Evolutionary conservation across 2,888 invertebrate genomes (phyloP), one percentile per base, ranked within the genome.

Genomic region (Thymelicus lineola): DNA sequence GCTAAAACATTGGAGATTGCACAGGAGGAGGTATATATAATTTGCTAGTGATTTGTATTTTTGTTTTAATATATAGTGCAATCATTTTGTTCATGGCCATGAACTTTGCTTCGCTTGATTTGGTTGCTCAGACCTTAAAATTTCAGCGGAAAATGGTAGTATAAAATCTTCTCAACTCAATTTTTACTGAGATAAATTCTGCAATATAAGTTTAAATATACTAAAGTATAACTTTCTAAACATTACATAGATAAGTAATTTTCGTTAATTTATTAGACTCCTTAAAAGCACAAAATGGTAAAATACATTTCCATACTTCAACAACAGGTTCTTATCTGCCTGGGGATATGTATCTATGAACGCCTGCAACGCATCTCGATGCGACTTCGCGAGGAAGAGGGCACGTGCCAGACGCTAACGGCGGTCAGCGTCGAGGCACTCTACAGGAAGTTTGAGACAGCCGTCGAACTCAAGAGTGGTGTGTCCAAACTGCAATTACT

Each of bases 1-100:
- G 98, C 98, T 7, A 98, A 98, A 91, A 98, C 98, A n/a, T 91
- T 99, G 79, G 98, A 98, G 94, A 98, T 98, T 75, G 98, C 98
- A 78, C 98, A 99, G 90, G 98, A 98, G 90, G 98, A 99, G 93
- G 93, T 89, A 72, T 46, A 53, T 12, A 20, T 9, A 35, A n/a
- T 48, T 48, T 58, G 10, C 42, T 12, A 42, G 12, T 42, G 9
- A 42, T 42, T 42, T 42, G 9, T 42, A 12, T 42, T 42, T 42
- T 2, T 10, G 1, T 42, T 1, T 42, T 42, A 42, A 9, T 12
- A 42, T 10, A 42, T 42, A 12, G 42, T 42, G 4, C 10, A 38
- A 38, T 38, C 9, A 1, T 1, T 42, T 42, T 38, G 38, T 9
- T 7, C 38, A 38, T 7, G 38, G 38, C 28, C 28, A 28, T 28